phyloP scores from a whole-genome alignment of 2,888 invertebrate genomes.

The Diaphora mendica region DNA sequence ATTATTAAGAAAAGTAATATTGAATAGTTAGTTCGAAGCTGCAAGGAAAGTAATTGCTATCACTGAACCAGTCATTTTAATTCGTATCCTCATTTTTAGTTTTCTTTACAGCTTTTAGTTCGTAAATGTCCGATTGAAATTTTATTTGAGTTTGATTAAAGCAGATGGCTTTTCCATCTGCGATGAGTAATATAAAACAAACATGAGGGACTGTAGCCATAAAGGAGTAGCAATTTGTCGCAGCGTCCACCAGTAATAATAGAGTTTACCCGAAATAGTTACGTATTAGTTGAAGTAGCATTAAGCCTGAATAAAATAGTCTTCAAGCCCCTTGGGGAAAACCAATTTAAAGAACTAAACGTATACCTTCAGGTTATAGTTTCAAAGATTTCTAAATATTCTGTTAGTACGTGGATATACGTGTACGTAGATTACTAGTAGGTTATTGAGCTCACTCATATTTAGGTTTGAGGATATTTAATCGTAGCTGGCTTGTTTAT shows the following conservation, averaged over 20 bases:
- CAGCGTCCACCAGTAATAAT: slow-evolving; percentile 5
- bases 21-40: too few relatives aligned
- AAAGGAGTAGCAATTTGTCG: slow-evolving; percentile 8
- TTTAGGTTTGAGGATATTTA: neutral
- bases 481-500: neutral
- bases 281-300: slow-evolving; percentile 4
- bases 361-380: neutral
- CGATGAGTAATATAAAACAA: slow-evolving; percentile 5
- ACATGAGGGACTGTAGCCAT: neutral
- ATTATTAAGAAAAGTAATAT: too few relatives aligned
- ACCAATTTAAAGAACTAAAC: neutral
- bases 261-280: slow-evolving; percentile 7
- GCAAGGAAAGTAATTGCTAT: neutral
- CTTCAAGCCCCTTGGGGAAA: neutral
- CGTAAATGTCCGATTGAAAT: slow-evolving; percentile 1
- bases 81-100: neutral
- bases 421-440: neutral
- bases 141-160: neutral
- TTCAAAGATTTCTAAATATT: neutral
- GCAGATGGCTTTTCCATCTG: neutral
- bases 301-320: neutral
- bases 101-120: neutral
- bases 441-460: neutral
- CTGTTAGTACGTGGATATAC: neutral
- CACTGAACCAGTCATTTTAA: neutral